Conservation (phyloP, 1,140 invertebrate genomes). For the Euwallacea similis region DNA sequence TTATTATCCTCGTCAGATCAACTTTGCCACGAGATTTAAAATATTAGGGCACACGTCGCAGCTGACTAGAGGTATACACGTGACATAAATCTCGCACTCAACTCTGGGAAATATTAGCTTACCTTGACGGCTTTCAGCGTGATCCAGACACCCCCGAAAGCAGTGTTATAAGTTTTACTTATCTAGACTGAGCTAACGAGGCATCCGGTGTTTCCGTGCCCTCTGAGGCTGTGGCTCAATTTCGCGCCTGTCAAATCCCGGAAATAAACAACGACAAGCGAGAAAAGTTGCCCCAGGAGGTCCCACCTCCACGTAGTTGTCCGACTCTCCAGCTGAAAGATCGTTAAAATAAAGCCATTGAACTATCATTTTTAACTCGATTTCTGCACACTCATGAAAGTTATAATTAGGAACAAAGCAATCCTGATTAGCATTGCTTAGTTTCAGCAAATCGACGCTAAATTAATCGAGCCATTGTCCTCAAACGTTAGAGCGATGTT, state of each 20-base stretch:
- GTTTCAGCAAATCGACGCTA: too few relatives aligned
- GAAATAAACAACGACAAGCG: constrained; percentile 36
- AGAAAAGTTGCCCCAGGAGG: constrained; percentile 31
- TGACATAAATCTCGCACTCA: constrained; percentile 6
- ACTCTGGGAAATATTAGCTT: constrained; percentile 17
- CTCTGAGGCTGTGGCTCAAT: constrained; percentile 30
- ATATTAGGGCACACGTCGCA: not conserved
- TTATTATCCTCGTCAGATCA: constrained; percentile 9
- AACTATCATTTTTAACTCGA: too few relatives aligned
- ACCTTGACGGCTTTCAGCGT: constrained; percentile 10
- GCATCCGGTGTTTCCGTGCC: constrained; percentile 32
- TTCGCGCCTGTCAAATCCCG: constrained; percentile 35
- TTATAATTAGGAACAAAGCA: too few relatives aligned
- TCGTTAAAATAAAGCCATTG: too few relatives aligned
- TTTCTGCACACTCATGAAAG: too few relatives aligned
- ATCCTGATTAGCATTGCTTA: too few relatives aligned
- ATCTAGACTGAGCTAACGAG: constrained; percentile 29
- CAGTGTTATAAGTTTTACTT: constrained; percentile 29
- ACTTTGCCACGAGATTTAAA: not conserved
- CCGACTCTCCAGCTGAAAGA: too few relatives aligned
- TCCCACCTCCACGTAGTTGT: constrained; percentile 21
- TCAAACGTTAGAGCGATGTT: too few relatives aligned
- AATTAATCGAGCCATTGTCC: too few relatives aligned
- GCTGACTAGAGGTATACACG: not conserved
- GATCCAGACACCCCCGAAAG: constrained; percentile 13